Conservation (phyloP, 2,888 invertebrate species). For the Lasiommata megera region DNA sequence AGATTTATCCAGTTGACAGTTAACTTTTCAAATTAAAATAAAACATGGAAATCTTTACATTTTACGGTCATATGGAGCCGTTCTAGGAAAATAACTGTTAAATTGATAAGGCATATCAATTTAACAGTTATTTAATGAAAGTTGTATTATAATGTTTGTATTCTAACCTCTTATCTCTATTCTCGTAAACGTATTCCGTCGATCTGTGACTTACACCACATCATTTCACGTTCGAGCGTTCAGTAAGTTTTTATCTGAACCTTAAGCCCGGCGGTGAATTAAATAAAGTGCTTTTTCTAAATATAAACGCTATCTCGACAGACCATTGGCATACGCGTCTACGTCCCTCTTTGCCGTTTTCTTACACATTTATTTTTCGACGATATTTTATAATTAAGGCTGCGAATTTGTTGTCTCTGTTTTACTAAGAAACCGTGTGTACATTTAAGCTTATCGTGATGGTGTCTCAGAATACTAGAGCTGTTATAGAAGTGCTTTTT, state of each 20-base stretch:
- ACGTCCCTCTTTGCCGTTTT: constrained; percentile 51
- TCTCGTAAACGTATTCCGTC: background rate
- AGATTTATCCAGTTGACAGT: too few relatives aligned
- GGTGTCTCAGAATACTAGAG: constrained; percentile 17
- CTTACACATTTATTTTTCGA: constrained; percentile 49
- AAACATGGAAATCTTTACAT: too few relatives aligned
- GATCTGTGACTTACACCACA: constrained; percentile 4
- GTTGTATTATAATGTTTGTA: background rate
- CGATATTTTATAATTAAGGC: constrained; percentile 75
- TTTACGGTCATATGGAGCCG: too few relatives aligned
- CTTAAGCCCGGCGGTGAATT: constrained; percentile 72
- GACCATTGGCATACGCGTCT: constrained; percentile 74
- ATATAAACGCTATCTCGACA: constrained; percentile 78
- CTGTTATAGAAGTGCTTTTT: constrained; percentile 3
- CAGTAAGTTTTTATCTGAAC: constrained; percentile 73
- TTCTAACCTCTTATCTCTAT: background rate
- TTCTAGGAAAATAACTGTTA: too few relatives aligned
- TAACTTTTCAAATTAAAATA: too few relatives aligned
- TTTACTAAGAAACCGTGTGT: constrained; percentile 52
- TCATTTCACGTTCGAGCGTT: constrained; percentile 21
- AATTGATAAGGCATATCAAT: too few relatives aligned
- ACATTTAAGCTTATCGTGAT: constrained; percentile 23
- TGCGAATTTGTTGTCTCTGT: constrained; percentile 35
- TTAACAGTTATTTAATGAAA: background rate
- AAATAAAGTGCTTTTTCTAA: constrained; percentile 78